phyloP scores from a whole-genome alignment of 2,113 vertebrate species.

The Odontesthes bonariensis region DNA sequence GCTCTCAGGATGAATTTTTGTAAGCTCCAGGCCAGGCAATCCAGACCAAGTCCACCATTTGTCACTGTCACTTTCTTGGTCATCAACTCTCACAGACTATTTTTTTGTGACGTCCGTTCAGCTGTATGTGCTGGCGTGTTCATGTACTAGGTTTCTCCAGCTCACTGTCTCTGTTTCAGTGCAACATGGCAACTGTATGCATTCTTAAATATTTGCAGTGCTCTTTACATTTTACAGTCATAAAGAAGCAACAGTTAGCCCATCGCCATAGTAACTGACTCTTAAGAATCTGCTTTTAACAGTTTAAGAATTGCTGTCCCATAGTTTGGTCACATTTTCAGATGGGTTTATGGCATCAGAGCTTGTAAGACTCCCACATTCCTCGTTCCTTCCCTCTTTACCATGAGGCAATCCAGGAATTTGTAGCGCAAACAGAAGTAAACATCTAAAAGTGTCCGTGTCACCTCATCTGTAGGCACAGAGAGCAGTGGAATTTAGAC shows the following conservation, averaged over 20 bases:
- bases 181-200: slow-evolving; percentile 27
- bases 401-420: slow-evolving; percentile 75
- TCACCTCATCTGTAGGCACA: slow-evolving; percentile 56
- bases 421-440: slow-evolving; percentile 69
- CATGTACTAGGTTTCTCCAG: background rate
- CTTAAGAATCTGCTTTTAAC: slow-evolving; percentile 50
- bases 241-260: slow-evolving; percentile 12
- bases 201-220: slow-evolving; percentile 54
- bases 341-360: slow-evolving; percentile 67
- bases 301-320: slow-evolving; percentile 27
- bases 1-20: slow-evolving; percentile 4
- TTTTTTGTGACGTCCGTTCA: slow-evolving; percentile 37
- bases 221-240: slow-evolving; percentile 66
- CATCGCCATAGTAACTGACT: slow-evolving; percentile 40
- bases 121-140: background rate
- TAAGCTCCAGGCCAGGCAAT: background rate
- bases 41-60: slow-evolving; percentile 25
- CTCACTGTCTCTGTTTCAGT: background rate
- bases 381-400: slow-evolving; percentile 52
- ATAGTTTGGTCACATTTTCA: slow-evolving; percentile 48
- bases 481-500: slow-evolving; percentile 65
- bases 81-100: slow-evolving; percentile 16
- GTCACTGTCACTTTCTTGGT: slow-evolving; percentile 11
- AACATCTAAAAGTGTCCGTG: slow-evolving; percentile 67
- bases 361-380: slow-evolving; percentile 64